phyloP scores from a whole-genome alignment of 2,888 invertebrate genomes.

The Theodoxus fluviatilis region DNA sequence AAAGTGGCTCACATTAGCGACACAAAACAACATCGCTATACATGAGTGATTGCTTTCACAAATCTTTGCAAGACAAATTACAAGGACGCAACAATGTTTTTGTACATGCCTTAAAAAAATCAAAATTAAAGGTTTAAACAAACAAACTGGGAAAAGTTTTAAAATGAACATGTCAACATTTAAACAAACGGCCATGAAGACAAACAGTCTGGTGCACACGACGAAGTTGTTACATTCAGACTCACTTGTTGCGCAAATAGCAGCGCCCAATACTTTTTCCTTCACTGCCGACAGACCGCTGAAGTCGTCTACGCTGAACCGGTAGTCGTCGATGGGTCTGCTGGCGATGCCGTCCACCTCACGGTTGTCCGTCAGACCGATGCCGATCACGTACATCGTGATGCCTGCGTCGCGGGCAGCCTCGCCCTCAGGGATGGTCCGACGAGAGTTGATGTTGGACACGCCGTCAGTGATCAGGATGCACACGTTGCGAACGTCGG shows the following conservation, averaged over 20 bases:
- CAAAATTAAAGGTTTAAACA: background rate
- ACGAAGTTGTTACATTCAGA: too few species aligned
- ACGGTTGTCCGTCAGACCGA: conserved; percentile 44
- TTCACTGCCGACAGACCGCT: conserved; percentile 42
- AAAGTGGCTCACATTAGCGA: too few species aligned
- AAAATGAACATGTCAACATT: background rate
- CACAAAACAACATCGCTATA: too few species aligned
- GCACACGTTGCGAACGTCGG: conserved; percentile 40
- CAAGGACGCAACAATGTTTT: too few species aligned
- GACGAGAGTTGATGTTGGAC: conserved; percentile 44
- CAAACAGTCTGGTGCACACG: background rate
- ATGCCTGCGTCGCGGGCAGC: conserved; percentile 41
- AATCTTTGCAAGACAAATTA: too few species aligned
- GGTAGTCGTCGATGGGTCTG: conserved; percentile 41
- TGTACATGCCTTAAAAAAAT: too few species aligned
- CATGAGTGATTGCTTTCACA: too few species aligned
- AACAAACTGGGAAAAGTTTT: background rate
- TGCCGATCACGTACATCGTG: conserved; percentile 48
- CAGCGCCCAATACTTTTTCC: conserved; percentile 35
- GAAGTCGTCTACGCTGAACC: conserved; percentile 47
- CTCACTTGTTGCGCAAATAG: too few species aligned
- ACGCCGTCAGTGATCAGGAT: conserved; percentile 49
- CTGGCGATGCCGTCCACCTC: conserved; percentile 57
- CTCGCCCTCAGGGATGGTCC: conserved; percentile 49
- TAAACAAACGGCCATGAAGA: background rate